Percentiles rank a stretch among this genome's conserved stretches.
Conservation (phyloP, 2,888 invertebrate genomes). For the Sepioteuthis lessoniana region DNA sequence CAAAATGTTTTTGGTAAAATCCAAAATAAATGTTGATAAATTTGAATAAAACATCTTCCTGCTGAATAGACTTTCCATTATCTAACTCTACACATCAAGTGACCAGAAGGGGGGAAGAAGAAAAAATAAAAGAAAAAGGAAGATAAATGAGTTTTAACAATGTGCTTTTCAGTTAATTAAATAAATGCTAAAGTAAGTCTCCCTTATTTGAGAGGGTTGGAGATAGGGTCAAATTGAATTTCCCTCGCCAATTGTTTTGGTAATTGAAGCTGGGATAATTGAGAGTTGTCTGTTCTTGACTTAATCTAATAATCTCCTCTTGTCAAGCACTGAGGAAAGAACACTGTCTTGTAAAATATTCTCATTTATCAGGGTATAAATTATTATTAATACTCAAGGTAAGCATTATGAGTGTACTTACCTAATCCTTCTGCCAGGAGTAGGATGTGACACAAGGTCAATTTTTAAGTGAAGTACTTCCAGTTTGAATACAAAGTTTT, state of each 20-base stretch:
- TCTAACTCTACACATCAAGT: not conserved
- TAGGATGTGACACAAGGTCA: no score
- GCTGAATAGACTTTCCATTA: not conserved
- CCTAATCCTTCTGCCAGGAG: no score
- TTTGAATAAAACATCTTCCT: not conserved
- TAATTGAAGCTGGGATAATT: conserved; percentile 21
- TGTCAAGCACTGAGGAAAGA: not conserved
- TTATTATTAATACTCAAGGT: no score
- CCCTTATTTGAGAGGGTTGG: not conserved
- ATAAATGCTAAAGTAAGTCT: not conserved
- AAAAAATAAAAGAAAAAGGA: not conserved
- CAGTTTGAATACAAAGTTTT: no score
- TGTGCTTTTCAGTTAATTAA: not conserved
- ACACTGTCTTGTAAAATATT: not conserved
- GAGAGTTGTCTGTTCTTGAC: not conserved
- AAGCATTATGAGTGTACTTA: no score
- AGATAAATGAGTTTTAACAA: conserved; percentile 8
- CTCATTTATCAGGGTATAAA: not conserved
- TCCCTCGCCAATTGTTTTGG: not conserved
- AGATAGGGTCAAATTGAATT: not conserved
- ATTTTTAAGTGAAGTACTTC: no score
- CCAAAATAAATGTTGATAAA: not conserved
- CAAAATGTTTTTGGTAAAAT: not conserved
- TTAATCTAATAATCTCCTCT: not conserved
- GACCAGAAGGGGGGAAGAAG: not conserved